Base-by-base conservation (phyloP, 2,888 invertebrate species). In the Agrotis ipsilon region DNA sequence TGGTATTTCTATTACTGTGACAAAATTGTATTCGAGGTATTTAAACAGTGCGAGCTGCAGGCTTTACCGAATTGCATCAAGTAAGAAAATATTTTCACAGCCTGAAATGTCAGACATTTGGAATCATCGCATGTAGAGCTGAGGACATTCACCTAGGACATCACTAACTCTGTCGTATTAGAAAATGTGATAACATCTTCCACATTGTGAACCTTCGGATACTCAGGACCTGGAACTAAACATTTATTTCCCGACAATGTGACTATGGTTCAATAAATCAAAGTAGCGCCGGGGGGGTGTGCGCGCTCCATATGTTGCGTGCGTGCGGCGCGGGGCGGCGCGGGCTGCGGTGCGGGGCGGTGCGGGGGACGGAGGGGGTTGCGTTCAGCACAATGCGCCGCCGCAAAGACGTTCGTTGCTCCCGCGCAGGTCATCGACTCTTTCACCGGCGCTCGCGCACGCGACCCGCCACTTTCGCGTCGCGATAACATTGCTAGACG, bases 371-470 rank as follows among this genome's bases (percentile, higher is more conserved):
- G 70, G 85, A 70, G 84, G 87, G 89, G 87, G 89, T 84, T 86
- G 90, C 89, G 91, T 89, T 88, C 87, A 86, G 88, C 91, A 91
- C 92, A 91, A 90, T 90, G 89, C 89, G 87, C 89, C 85, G 80
- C 85, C 81, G 94, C 96, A 96, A 96, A 96, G 96, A 94, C 96
- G 96, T 96, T 96, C 96, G 94, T 95, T 96, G 96, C 94, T 91
- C 96, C 94, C 93, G 94, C 94, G 89, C 91, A 90, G 96, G 94
- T 94, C 96, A 90, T 88, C 91, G 95, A 94, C 95, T 94, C 95
- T 94, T 95, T 95, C 95, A 93, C 95, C 93, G 91, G 89, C 90
- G 91, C 88, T 82, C 83, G 92, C 91, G 92, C 94, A 92, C 93
- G 93, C 93, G 93, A 92, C 93, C 90, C 84, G 87, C 87, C 91